phyloP scores from a whole-genome alignment of 2,888 invertebrate genomes.

The Cabera pusaria region DNA sequence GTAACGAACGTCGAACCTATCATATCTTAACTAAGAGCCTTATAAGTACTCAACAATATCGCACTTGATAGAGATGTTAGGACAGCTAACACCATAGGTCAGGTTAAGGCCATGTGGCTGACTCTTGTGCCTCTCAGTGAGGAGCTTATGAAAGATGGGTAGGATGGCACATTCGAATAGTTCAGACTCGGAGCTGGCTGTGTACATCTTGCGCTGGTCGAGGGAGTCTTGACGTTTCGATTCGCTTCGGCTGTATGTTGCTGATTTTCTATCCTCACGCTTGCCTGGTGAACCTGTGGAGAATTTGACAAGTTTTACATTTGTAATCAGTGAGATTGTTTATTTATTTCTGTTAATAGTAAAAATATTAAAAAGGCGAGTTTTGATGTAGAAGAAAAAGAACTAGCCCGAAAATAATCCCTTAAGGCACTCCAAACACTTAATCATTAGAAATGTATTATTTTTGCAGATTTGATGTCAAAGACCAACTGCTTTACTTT shows the following conservation, averaged over 20 bases:
- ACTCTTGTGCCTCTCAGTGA: constrained; percentile 91
- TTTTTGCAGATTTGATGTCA: too few species aligned
- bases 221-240: constrained; percentile 68
- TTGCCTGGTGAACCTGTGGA: constrained; percentile 69
- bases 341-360: too few species aligned
- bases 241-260: constrained; percentile 73
- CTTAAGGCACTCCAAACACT: too few species aligned
- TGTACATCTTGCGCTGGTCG: constrained; percentile 85
- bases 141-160: constrained; percentile 95
- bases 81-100: constrained; percentile 93
- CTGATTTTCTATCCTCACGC: constrained; percentile 77
- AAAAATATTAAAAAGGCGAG: too few species aligned
- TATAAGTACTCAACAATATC: constrained; percentile 97
- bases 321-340: too few species aligned
- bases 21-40: too few species aligned
- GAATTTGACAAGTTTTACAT: too few species aligned
- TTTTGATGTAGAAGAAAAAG: too few species aligned
- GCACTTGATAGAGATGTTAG: constrained; percentile 97
- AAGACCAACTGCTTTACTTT: too few species aligned
- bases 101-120: constrained; percentile 87
- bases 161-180: constrained; percentile 93
- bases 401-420: too few species aligned
- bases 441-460: too few species aligned
- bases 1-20: too few species aligned
- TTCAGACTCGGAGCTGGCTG: constrained; percentile 92